phyloP scores from a whole-genome alignment of 92 coral and sea anemone genomes.

The Zoanthus sansibaricus region DNA sequence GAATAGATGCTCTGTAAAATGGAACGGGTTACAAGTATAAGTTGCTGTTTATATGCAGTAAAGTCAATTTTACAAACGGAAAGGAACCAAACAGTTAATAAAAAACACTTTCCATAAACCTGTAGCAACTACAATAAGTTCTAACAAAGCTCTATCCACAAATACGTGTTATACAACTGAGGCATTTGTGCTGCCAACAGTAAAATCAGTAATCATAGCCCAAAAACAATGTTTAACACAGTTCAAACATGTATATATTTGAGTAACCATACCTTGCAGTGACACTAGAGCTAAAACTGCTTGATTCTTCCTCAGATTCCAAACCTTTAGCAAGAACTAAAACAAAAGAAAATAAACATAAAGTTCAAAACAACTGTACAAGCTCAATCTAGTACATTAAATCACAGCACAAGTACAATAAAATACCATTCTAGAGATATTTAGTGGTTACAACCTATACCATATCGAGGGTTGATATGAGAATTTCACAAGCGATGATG shows the following conservation, averaged over 20 bases:
- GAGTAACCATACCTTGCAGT: constrained; percentile 31
- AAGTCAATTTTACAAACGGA: no score
- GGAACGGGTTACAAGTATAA: no score
- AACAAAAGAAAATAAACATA: neutral
- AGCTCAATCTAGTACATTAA: neutral
- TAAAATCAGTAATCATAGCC: no score
- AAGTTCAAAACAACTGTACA: neutral
- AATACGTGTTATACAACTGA: neutral
- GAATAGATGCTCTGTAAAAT: no score
- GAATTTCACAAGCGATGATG: no score
- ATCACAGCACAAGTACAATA: neutral
- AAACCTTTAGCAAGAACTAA: constrained; percentile 24
- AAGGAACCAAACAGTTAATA: no score
- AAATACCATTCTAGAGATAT: no score
- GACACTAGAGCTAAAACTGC: neutral
- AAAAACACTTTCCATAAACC: no score
- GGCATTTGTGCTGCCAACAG: neutral
- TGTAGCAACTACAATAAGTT: no score
- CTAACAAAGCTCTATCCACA: neutral
- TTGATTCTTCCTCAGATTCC: constrained; percentile 16
- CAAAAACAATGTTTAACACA: neutral
- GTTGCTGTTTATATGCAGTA: no score
- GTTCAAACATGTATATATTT: neutral
- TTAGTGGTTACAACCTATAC: no score
- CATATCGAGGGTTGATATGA: no score